These are phyloP conservation scores for Drosophila grimshawi DNA, from an alignment of 1,140 invertebrate species.

Conservation along the genomic window DNA sequence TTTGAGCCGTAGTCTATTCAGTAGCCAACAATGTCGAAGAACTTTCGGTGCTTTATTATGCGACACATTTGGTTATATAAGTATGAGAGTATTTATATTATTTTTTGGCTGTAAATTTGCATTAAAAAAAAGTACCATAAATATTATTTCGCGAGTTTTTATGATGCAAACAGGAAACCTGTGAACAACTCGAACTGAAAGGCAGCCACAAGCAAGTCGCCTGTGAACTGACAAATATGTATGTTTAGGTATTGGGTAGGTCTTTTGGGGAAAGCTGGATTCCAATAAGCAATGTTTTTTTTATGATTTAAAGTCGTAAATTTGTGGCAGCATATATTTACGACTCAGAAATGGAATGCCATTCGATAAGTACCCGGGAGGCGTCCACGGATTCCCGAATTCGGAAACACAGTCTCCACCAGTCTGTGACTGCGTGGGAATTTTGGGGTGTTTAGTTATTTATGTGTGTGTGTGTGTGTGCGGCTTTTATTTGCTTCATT, in stretches of 20 bases:
- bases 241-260: not conserved
- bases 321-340: constrained; percentile 71
- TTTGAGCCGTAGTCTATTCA: not conserved
- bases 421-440: not conserved
- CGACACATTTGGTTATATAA: constrained; percentile 59
- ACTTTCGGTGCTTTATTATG: constrained; percentile 22
- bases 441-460: too few relatives aligned
- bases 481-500: constrained; percentile 73
- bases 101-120: constrained; percentile 75
- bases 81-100: constrained; percentile 63
- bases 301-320: constrained; percentile 82
- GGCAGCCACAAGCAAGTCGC: not conserved
- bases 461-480: constrained; percentile 20
- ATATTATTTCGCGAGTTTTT: constrained; percentile 78
- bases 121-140: constrained; percentile 80
- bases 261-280: constrained; percentile 19
- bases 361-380: constrained; percentile 60
- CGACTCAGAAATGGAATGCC: constrained; percentile 75
- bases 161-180: constrained; percentile 63
- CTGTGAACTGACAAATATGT: constrained; percentile 5
- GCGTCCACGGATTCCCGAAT: constrained; percentile 15
- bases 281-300: constrained; percentile 63
- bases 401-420: too few relatives aligned
- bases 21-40: not conserved
- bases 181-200: constrained; percentile 11